A percentile compares a stretch with the other conserved stretches of the same genome.
Evolutionary conservation across 1,140 invertebrate species (phyloP).

Genomic region (Nephila pilipes): DNA sequence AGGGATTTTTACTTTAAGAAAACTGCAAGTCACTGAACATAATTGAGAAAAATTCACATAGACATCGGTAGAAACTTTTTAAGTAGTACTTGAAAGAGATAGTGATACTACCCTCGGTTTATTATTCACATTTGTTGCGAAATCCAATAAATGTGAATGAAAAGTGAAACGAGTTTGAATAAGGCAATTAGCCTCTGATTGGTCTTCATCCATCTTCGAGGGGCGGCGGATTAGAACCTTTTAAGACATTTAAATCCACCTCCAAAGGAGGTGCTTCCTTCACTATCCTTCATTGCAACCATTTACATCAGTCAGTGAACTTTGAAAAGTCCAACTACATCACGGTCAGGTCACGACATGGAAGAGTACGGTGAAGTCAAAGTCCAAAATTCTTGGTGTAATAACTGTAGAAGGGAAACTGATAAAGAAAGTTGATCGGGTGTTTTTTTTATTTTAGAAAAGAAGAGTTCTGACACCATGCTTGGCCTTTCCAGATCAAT

Average conservation of each 20-base stretch:
- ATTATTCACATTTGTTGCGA: neutral
- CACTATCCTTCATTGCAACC: neutral
- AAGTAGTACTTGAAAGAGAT: neutral
- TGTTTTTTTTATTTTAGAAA: neutral
- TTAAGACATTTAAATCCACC: neutral
- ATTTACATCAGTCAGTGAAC: slow-evolving; percentile 69
- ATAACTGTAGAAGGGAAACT: neutral
- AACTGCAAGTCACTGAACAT: too few relatives aligned
- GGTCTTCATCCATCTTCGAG: neutral
- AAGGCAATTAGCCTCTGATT: neutral
- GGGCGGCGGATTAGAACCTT: neutral
- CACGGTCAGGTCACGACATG: slow-evolving; percentile 34
- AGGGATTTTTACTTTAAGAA: too few relatives aligned
- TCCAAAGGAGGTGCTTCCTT: neutral
- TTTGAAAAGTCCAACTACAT: slow-evolving; percentile 20
- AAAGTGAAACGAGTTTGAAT: neutral
- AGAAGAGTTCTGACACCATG: neutral
- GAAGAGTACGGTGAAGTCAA: slow-evolving; percentile 24
- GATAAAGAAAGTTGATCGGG: neutral
- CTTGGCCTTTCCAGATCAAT: slow-evolving; percentile 53
- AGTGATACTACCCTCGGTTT: neutral
- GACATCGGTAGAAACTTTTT: neutral
- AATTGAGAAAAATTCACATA: too few relatives aligned
- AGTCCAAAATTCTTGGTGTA: slow-evolving; percentile 41
- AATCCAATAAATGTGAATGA: neutral